These are phyloP conservation scores for Pangasianodon gigas DNA, from an alignment of 2,113 vertebrate genomes.

Conservation along the genomic window DNA sequence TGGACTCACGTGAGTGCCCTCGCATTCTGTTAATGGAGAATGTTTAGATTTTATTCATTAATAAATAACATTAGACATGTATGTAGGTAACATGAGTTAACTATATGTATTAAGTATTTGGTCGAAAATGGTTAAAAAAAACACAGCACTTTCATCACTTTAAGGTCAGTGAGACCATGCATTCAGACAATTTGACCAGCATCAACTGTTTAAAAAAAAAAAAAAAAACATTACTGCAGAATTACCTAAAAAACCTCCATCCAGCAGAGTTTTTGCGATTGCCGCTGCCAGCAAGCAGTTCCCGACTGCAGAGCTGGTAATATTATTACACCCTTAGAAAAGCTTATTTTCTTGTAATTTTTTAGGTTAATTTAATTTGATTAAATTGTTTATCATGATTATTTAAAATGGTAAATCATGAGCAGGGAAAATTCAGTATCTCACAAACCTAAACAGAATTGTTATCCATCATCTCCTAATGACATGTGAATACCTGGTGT, in stretches of 20 bases:
- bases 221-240: background rate
- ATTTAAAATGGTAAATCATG: background rate
- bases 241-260: background rate
- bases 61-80: background rate
- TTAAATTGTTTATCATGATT: background rate
- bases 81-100: background rate
- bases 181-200: background rate
- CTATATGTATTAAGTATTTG: background rate
- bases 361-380: too few species aligned
- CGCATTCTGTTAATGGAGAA: background rate
- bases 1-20: background rate
- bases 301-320: background rate
- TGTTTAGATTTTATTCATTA: background rate
- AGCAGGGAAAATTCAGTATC: background rate
- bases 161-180: too few species aligned
- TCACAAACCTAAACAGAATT: background rate
- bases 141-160: background rate
- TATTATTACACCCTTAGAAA: background rate
- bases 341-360: background rate
- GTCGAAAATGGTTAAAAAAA: background rate
- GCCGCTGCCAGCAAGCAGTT: background rate
- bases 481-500: background rate
- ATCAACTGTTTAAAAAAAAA: background rate
- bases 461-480: background rate
- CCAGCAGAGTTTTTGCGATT: background rate